Percentiles rank a stretch among this genome's conserved stretches.
Conservation (phyloP, 2,888 invertebrate species). For the Lapara coniferarum region DNA sequence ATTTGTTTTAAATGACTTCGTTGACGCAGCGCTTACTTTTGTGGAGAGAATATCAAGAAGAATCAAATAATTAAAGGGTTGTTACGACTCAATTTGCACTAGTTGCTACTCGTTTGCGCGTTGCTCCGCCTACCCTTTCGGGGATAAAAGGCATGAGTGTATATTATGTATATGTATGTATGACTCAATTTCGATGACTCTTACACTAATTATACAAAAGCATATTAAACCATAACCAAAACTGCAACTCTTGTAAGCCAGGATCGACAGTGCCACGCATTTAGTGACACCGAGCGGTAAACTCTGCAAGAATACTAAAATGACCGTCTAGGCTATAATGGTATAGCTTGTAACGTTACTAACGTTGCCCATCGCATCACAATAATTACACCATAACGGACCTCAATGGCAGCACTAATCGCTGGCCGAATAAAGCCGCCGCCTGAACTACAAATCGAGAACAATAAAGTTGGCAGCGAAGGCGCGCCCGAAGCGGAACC, state of each 20-base stretch:
- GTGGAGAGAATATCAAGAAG: not conserved
- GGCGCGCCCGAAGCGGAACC: conserved; percentile 12
- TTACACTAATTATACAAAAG: too few relatives aligned
- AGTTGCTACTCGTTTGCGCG: too few relatives aligned
- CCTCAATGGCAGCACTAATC: conserved; percentile 9
- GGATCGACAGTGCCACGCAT: too few relatives aligned
- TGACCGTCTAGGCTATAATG: not conserved
- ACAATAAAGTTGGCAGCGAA: conserved; percentile 18
- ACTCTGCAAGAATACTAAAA: too few relatives aligned
- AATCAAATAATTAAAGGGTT: not conserved
- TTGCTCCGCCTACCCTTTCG: too few relatives aligned
- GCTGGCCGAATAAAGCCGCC: conserved; percentile 1
- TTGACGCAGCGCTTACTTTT: not conserved
- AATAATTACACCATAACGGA: not conserved
- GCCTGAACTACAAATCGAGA: conserved; percentile 8
- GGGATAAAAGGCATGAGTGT: too few relatives aligned
- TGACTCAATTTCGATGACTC: not conserved
- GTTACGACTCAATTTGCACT: not conserved
- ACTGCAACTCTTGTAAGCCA: too few relatives aligned
- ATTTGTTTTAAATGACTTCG: not conserved
- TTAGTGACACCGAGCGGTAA: too few relatives aligned
- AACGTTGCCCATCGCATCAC: too few relatives aligned
- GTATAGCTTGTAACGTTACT: too few relatives aligned
- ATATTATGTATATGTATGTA: too few relatives aligned
- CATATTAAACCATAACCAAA: not conserved